A percentile compares a stretch with the other conserved stretches of the same genome.
Evolutionary conservation across 2,797 vertebrate genomes (phyloP).

Genomic region (Passerculus sandwichensis): DNA sequence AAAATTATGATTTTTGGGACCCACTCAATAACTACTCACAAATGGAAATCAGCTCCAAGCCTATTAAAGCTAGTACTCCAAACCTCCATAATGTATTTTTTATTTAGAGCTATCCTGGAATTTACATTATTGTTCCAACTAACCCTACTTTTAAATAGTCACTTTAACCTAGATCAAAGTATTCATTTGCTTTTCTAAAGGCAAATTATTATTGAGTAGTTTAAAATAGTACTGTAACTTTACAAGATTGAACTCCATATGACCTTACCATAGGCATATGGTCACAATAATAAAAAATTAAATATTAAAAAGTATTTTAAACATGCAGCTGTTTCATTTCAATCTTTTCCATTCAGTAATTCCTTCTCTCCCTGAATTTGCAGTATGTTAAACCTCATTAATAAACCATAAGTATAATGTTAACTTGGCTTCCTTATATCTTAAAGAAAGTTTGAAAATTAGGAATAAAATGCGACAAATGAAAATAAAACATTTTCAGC

Average conservation of each 20-base stretch:
- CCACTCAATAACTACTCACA: neutral
- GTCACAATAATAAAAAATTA: slow-evolving; percentile 51
- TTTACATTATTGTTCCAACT: neutral
- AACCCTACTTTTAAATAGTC: neutral
- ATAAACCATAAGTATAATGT: neutral
- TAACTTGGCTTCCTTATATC: neutral
- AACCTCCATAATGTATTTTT: neutral
- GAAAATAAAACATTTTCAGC: neutral
- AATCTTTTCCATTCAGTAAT: slow-evolving; percentile 35
- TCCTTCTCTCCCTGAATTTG: neutral
- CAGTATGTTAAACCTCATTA: slow-evolving; percentile 8
- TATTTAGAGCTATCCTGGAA: neutral
- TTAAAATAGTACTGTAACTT: slow-evolving; percentile 61
- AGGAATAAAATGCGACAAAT: neutral
- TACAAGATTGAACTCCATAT: slow-evolving; percentile 56
- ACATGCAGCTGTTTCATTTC: slow-evolving; percentile 59
- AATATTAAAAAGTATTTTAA: slow-evolving; percentile 61
- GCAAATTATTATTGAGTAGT: slow-evolving; percentile 35
- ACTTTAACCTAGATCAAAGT: slow-evolving; percentile 43
- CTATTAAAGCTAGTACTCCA: neutral
- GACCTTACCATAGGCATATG: slow-evolving; percentile 46
- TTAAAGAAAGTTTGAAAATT: neutral
- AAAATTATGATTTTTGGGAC: neutral
- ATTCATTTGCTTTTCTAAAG: slow-evolving; percentile 28
- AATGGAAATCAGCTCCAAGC: neutral